Evolutionary conservation across 2,888 invertebrate species (phyloP).

Genomic region (Choristoneura rosaceana): DNA sequence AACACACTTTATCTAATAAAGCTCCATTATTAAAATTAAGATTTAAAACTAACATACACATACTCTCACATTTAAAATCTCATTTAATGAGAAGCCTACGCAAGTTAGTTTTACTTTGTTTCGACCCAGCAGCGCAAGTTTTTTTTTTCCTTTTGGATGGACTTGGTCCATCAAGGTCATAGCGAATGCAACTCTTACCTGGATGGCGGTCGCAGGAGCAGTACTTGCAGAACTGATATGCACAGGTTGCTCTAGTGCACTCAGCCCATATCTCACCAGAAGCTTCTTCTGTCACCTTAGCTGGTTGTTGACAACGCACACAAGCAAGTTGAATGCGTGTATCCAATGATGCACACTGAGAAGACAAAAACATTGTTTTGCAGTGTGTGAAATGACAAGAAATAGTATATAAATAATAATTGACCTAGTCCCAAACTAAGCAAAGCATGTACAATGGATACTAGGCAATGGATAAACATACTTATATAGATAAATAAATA

Average conservation of each 20-base stretch:
- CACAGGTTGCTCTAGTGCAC: constrained; percentile 79
- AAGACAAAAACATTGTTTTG: constrained; percentile 41
- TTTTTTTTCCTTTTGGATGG: constrained; percentile 80
- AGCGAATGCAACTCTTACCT: constrained; percentile 72
- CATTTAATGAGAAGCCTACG: constrained; percentile 69
- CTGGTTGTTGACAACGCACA: constrained; percentile 73
- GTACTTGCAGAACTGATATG: constrained; percentile 82
- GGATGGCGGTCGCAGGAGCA: constrained; percentile 76
- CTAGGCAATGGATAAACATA: no score
- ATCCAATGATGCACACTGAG: constrained; percentile 75
- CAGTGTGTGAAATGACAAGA: not conserved
- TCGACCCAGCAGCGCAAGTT: constrained; percentile 69
- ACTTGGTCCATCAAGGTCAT: constrained; percentile 78
- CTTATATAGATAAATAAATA: no score
- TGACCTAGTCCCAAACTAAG: no score
- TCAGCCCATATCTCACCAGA: constrained; percentile 83
- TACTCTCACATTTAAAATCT: constrained; percentile 41
- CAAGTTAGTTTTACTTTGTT: constrained; percentile 76
- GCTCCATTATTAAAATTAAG: constrained; percentile 39
- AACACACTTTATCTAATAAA: constrained; percentile 19
- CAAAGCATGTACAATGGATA: no score
- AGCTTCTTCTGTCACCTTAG: constrained; percentile 73
- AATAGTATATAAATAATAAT: not conserved
- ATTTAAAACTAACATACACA: constrained; percentile 54
- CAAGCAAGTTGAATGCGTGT: constrained; percentile 70